Conservation (phyloP, 1,140 invertebrate genomes). For the Lordiphosa stackelbergi region DNA sequence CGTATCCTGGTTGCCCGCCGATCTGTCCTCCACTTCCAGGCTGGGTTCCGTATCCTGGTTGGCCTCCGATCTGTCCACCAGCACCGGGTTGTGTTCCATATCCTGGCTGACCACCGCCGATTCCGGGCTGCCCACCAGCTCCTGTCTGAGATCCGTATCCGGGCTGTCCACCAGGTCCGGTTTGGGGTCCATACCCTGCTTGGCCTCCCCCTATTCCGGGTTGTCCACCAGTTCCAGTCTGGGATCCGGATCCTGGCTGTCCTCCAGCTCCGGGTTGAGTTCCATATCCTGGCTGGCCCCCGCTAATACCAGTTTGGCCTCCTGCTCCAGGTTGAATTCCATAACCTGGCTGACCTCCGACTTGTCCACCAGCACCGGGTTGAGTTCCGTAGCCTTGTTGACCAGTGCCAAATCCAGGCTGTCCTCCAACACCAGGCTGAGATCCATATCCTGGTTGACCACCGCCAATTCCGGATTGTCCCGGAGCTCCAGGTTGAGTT, state of each 20-base stretch:
- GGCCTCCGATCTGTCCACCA: not conserved
- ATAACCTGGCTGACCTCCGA: slow-evolving; percentile 12
- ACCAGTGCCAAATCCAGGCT: no score
- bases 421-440: slow-evolving; percentile 14
- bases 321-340: slow-evolving; percentile 9
- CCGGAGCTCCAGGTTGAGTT: slow-evolving; percentile 6
- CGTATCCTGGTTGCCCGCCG: slow-evolving; percentile 9
- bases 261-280: slow-evolving; percentile 1
- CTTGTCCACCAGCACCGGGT: slow-evolving; percentile 5
- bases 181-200: slow-evolving; percentile 3
- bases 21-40: slow-evolving; percentile 3
- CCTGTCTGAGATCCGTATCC: slow-evolving; percentile 10
- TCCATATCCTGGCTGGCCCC: slow-evolving; percentile 2
- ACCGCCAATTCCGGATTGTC: not conserved
- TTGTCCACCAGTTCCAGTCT: slow-evolving; percentile 3
- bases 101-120: not conserved
- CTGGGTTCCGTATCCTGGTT: slow-evolving; percentile 2
- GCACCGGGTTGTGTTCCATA: slow-evolving; percentile 9
- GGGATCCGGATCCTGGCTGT: slow-evolving; percentile 6
- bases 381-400: slow-evolving; percentile 9
- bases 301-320: slow-evolving; percentile 10
- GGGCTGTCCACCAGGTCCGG: slow-evolving; percentile 1
- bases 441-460: not conserved
- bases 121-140: not conserved
- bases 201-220: not conserved